Evolutionary conservation across 2,797 vertebrate genomes (phyloP).

Genomic region (Oophaga sylvatica): DNA sequence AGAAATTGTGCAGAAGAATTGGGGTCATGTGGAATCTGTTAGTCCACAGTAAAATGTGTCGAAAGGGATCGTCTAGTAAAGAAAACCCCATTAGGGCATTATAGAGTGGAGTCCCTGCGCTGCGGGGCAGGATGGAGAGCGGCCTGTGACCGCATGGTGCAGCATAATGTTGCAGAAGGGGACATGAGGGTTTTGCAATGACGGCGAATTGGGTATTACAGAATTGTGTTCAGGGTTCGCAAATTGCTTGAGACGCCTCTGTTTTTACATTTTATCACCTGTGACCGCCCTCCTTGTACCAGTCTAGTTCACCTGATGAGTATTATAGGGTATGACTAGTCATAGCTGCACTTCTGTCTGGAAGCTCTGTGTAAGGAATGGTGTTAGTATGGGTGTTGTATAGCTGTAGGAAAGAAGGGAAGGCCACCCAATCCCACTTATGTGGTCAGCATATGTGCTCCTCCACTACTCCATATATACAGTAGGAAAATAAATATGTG

Average conservation of each 20-base stretch:
- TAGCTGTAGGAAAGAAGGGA: not conserved
- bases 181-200: not conserved
- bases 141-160: not conserved
- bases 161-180: not conserved
- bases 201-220: not conserved
- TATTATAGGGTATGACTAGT: too few relatives aligned
- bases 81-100: too few relatives aligned
- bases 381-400: not conserved
- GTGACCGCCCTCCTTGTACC: not conserved
- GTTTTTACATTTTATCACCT: not conserved
- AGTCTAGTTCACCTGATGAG: not conserved
- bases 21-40: not conserved
- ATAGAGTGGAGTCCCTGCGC: too few relatives aligned
- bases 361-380: not conserved
- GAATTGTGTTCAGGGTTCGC: not conserved
- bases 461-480: too few relatives aligned
- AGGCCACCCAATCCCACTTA: too few relatives aligned
- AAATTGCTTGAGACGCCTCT: too few relatives aligned
- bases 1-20: not conserved
- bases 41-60: not conserved
- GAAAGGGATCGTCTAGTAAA: too few relatives aligned
- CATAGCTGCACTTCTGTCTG: not conserved
- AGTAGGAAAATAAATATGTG: too few relatives aligned
- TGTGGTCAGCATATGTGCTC: too few relatives aligned
- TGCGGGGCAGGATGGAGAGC: too few relatives aligned